Base-by-base conservation (phyloP, 2,797 vertebrate species). In the Rhinoraja longicauda region DNA sequence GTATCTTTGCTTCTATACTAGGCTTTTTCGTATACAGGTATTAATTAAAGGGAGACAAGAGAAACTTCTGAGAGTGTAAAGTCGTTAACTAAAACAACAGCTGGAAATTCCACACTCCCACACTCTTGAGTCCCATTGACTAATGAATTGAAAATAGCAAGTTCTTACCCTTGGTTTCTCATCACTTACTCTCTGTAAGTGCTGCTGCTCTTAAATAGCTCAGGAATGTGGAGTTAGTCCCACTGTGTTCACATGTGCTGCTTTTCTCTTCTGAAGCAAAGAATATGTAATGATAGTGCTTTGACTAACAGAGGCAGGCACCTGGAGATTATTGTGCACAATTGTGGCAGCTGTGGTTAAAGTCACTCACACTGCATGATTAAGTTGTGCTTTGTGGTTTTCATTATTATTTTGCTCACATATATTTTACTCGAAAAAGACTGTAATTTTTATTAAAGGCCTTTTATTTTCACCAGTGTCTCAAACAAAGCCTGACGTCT, bases 291-390 rank as follows among this genome's bases (percentile, higher is more conserved):
- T 64, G 57, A 88, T 32, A 88, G 62, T 62, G 82, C 57, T 32
- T 86, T 64, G 21, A 67, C 88, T 64, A 36, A 26, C 17, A 67
- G 15, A 64, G 84, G n/a, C 10, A 4, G 59, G 84, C 84, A 88
- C n/a, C n/a, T 67, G 84, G 59, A 59, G 59, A 88, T 64, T 57
- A 62, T 86, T 86, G 62, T 86, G 29, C 29, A 32, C 82, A 62
- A 57, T 17, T 86, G 29, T 84, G 67, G 59, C 84, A 32, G 84
- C n/a, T 88, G 84, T 29, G 32, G 6, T 64, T 88, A 88, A 19
- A 88, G n/a, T 88, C 32, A 88, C 59, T 64, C 84, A 67, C n/a
- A 67, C 21, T 15, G 32, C 62, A 86, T n/a, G 86, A 86, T 86
- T 86, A 86, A 62, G 5, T 86, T 86, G 59, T 86, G 59, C 59